Evolutionary conservation across 2,797 vertebrate genomes (phyloP).

Genomic region (Anolis apletophallus): DNA sequence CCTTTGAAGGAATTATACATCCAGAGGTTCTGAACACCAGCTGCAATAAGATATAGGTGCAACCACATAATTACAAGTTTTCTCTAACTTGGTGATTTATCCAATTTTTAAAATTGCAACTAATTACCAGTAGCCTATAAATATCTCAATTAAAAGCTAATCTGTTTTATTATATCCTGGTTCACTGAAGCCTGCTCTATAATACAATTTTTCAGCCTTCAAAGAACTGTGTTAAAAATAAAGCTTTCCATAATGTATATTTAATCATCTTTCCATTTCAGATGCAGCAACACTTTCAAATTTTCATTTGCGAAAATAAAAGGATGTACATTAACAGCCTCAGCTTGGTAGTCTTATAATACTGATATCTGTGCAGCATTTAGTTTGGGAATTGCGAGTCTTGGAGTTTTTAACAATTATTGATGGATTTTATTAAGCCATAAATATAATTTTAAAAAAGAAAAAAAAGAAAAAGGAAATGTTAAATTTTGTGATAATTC

Average conservation of each 20-base stretch:
- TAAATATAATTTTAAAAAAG: too few species aligned
- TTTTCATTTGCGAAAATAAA: constrained; percentile 22
- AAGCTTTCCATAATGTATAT: constrained; percentile 18
- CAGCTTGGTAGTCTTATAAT: background rate
- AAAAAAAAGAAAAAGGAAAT: background rate
- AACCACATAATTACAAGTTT: constrained; percentile 2
- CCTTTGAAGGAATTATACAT: background rate
- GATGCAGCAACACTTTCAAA: constrained; percentile 1
- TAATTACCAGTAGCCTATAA: constrained; percentile 68
- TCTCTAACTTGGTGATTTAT: constrained; percentile 55
- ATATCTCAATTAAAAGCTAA: constrained; percentile 62
- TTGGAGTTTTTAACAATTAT: background rate
- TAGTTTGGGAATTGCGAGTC: background rate
- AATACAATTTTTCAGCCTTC: constrained; percentile 50
- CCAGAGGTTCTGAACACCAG: background rate
- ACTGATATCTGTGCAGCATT: background rate
- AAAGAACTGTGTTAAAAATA: constrained; percentile 48
- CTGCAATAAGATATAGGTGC: background rate
- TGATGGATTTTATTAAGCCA: too few species aligned
- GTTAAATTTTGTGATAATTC: background rate
- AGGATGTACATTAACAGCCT: constrained; percentile 2
- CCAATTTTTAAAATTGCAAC: constrained; percentile 50
- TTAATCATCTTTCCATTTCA: constrained; percentile 46
- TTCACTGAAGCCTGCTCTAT: constrained; percentile 57
- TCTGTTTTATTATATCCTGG: constrained; percentile 58